Base-by-base conservation (phyloP, 1,140 invertebrate genomes). In the Andricus grossulariae region DNA sequence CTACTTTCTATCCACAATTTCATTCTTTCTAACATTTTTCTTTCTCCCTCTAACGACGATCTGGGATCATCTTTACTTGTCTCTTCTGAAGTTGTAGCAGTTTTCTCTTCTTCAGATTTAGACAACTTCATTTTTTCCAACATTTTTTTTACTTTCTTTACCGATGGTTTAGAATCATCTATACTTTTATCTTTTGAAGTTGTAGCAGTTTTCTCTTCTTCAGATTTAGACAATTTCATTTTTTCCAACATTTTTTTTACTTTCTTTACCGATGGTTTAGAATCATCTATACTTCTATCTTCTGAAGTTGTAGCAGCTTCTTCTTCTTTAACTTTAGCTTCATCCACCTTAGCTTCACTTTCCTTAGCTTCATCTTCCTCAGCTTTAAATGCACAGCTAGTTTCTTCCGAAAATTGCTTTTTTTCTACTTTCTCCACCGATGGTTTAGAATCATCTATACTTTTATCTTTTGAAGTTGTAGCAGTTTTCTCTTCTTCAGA, bases 11-110 rank as follows among this genome's bases (percentile, higher is more conserved):
- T n/a, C 39, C 39, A 66, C 16, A 45, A 39, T n/a, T 66, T 39
- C 16, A 66, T 16, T 45, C 32, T 32, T 39, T 66, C 60, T 8
- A 66, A 39, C 60, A 66, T 66, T 66, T 15, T 66, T 45, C 39
- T 66, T 66, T 39, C 60, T 39, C 60, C 16, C 10, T 66, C 60
- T 10, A 66, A 8, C n/a, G 60, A 39, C 15, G 60, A 25, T 66
- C 39, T 32, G 7, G 16, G 12, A 32, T 15, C 11, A 8, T 39
- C 60, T 66, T 39, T 32, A 66, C n/a, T n/a, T 32, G 15, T 16
- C 1, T 54, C 52, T 54, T 54, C 18, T 6, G n/a, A n/a, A 54
- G 3, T 18, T 19, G 32, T 21, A 13, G 1, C 25, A 6, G 5
- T 16, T 39, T 66, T 25, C 2, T n/a, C 3, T 66, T 66, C 15